Evolutionary conservation across 2,797 vertebrate species (phyloP).

Genomic region (Poeciliopsis paucimaculata): DNA sequence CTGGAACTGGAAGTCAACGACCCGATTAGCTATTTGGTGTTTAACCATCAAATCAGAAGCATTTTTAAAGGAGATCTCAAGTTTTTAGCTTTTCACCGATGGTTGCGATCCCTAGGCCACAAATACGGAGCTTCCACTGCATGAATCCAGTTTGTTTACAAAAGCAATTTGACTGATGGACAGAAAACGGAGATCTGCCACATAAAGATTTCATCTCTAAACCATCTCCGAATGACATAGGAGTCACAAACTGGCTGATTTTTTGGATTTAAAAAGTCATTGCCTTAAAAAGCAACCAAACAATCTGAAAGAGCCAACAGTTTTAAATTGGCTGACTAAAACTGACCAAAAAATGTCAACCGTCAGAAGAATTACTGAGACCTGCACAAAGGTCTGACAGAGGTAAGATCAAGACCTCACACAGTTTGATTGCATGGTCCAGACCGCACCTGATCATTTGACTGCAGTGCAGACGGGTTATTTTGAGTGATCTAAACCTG

Average conservation of each 20-base stretch:
- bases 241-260: background rate
- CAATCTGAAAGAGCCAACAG: background rate
- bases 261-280: background rate
- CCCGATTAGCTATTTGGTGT: too few relatives aligned
- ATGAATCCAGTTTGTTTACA: background rate
- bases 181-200: background rate
- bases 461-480: conserved; percentile 5
- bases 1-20: too few relatives aligned
- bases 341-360: background rate
- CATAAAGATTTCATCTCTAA: background rate
- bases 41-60: background rate
- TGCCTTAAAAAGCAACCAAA: background rate
- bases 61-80: background rate
- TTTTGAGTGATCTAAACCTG: conserved; percentile 6
- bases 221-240: background rate
- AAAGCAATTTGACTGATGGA: background rate
- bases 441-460: background rate
- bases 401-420: background rate
- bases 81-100: background rate
- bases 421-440: background rate
- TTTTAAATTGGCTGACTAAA: background rate
- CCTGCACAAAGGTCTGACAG: background rate
- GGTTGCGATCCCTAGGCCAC: background rate
- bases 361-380: background rate
- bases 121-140: background rate